These are phyloP conservation scores for Mimumesa dahlbomi DNA, from an alignment of 2,888 invertebrate genomes.

Conservation along the genomic window DNA sequence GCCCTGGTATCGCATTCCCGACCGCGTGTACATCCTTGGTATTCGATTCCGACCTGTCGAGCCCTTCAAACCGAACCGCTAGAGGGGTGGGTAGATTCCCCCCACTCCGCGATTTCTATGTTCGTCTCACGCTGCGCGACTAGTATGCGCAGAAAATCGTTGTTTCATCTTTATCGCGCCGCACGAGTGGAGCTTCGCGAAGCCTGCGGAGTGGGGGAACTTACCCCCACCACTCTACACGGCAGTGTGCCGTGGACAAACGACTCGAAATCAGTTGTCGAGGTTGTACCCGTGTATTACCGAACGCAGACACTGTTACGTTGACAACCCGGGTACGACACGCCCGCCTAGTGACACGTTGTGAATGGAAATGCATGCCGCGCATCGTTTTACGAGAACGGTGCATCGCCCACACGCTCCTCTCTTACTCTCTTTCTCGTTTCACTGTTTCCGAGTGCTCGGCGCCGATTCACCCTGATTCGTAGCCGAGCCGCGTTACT, in stretches of 20 bases:
- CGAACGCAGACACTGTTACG: constrained; percentile 23
- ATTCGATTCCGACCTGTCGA: too few relatives aligned
- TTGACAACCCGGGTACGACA: constrained; percentile 51
- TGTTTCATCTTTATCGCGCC: too few relatives aligned
- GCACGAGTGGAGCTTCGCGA: too few relatives aligned
- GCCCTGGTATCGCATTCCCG: constrained; percentile 46
- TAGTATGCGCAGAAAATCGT: too few relatives aligned
- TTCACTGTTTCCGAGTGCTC: not conserved
- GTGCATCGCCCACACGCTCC: constrained; percentile 10
- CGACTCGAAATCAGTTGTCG: too few relatives aligned
- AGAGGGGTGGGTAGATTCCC: too few relatives aligned
- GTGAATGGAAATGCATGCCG: constrained; percentile 56
- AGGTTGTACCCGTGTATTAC: constrained; percentile 29
- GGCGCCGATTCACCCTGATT: constrained; percentile 55
- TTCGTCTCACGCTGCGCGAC: too few relatives aligned
- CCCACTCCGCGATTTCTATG: too few relatives aligned
- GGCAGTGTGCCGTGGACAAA: too few relatives aligned
- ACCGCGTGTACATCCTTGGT: constrained; percentile 1
- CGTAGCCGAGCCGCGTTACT: constrained; percentile 52
- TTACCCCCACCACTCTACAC: too few relatives aligned
- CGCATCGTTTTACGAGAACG: constrained; percentile 11
- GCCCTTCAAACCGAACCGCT: too few relatives aligned
- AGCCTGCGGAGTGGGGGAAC: too few relatives aligned
- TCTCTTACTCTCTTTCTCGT: constrained; percentile 26
- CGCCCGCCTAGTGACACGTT: constrained; percentile 47